phyloP scores from a whole-genome alignment of 2,113 vertebrate species.

The Gorilla gorilla region DNA sequence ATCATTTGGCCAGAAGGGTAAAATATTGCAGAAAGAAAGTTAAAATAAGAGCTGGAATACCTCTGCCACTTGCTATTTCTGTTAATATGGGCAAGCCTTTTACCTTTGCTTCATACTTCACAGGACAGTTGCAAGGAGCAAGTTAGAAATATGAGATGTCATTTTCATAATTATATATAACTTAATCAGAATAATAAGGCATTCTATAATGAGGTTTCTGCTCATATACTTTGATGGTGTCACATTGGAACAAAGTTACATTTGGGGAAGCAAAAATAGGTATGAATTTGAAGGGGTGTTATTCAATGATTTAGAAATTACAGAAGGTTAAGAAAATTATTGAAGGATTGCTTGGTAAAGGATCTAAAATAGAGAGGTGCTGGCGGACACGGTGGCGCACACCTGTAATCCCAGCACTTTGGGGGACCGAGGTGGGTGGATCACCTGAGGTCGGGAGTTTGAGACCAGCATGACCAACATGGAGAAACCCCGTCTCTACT shows the following conservation, averaged over 20 bases:
- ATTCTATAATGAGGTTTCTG: constrained; percentile 47
- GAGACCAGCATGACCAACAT: no score
- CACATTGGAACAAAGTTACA: constrained; percentile 37
- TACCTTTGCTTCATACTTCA: neutral
- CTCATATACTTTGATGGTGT: neutral
- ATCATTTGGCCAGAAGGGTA: neutral
- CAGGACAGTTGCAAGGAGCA: neutral
- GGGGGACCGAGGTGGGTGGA: no score
- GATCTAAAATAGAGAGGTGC: neutral
- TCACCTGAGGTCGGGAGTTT: no score
- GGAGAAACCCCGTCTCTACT: no score
- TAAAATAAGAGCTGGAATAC: neutral
- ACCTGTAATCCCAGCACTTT: no score
- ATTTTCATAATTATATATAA: constrained; percentile 54
- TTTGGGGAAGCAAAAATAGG: constrained; percentile 29
- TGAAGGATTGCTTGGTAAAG: constrained; percentile 18
- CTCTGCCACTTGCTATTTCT: neutral
- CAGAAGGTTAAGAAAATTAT: constrained; percentile 24
- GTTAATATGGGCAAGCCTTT: neutral
- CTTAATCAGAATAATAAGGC: constrained; percentile 25
- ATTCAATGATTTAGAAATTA: constrained; percentile 41
- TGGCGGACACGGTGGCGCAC: no score
- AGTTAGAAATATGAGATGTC: constrained; percentile 21
- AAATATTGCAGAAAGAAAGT: constrained; percentile 28
- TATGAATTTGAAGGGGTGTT: constrained; percentile 36